These are phyloP conservation scores for Rhopalosiphum padi DNA, from an alignment of 1,140 invertebrate species.

Conservation along the genomic window DNA sequence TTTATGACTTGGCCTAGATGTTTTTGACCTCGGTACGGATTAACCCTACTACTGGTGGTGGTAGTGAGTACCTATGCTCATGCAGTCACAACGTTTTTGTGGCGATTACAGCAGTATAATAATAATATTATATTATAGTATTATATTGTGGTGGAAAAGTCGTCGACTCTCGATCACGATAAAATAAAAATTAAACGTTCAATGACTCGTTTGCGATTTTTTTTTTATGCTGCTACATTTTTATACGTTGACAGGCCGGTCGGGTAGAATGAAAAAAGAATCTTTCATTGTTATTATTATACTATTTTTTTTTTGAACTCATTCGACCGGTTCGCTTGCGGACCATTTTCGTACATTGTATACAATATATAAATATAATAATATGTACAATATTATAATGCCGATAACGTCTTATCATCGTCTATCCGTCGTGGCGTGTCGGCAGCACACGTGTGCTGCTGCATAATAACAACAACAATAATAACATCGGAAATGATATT, in stretches of 20 bases:
- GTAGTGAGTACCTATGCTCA: background rate
- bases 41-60: background rate
- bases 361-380: background rate
- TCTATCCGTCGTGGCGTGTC: background rate
- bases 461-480: background rate
- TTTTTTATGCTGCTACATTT: background rate
- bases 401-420: constrained; percentile 30
- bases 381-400: background rate
- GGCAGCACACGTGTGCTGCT: background rate
- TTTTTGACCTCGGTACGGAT: background rate
- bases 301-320: background rate
- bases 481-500: background rate
- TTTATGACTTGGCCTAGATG: background rate
- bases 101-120: background rate
- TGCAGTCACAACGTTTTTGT: background rate
- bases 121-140: background rate
- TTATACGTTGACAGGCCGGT: background rate
- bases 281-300: background rate
- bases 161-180: background rate
- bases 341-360: background rate
- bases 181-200: constrained; percentile 32
- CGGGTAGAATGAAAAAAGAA: background rate
- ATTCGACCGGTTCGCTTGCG: background rate
- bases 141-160: background rate
- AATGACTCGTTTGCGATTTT: background rate